A percentile compares a stretch with the other conserved stretches of the same genome.
These are phyloP conservation scores for Ictalurus punctatus DNA, from an alignment of 2,113 vertebrate genomes.

Conservation along the genomic window DNA sequence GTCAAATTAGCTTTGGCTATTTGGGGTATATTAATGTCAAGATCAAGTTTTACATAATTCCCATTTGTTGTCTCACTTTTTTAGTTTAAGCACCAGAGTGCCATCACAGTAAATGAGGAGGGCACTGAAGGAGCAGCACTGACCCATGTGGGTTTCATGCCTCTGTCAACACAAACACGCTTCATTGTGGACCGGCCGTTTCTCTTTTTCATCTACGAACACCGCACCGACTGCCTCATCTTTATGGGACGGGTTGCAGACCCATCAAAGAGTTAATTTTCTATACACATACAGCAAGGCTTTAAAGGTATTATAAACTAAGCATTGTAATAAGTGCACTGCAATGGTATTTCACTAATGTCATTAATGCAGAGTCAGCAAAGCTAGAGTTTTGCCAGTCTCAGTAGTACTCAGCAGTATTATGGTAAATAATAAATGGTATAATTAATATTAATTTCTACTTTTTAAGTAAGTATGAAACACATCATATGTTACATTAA, in stretches of 20 bases:
- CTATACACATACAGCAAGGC: neutral
- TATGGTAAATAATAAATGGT: neutral
- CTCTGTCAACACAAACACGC: constrained; percentile 87
- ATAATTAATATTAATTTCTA: neutral
- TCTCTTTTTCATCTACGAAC: constrained; percentile 92
- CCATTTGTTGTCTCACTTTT: constrained; percentile 12
- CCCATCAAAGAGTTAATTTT: constrained; percentile 75
- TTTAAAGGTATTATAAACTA: neutral
- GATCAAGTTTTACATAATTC: neutral
- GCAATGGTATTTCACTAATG: neutral
- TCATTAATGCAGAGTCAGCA: neutral
- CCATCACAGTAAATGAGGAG: constrained; percentile 94
- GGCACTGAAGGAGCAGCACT: constrained; percentile 88
- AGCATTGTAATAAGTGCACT: neutral
- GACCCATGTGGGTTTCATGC: constrained; percentile 92
- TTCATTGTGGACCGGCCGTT: constrained; percentile 88
- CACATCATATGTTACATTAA: neutral
- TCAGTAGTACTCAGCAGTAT: neutral
- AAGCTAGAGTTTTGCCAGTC: neutral
- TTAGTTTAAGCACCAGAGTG: constrained; percentile 93
- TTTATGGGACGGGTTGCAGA: constrained; percentile 92
- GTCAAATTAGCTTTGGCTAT: neutral
- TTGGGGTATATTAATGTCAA: neutral
- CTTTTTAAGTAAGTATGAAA: neutral
- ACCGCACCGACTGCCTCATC: constrained; percentile 89